Evolutionary conservation across 2,888 invertebrate genomes (phyloP).

Genomic region (Pyrrhia umbra): DNA sequence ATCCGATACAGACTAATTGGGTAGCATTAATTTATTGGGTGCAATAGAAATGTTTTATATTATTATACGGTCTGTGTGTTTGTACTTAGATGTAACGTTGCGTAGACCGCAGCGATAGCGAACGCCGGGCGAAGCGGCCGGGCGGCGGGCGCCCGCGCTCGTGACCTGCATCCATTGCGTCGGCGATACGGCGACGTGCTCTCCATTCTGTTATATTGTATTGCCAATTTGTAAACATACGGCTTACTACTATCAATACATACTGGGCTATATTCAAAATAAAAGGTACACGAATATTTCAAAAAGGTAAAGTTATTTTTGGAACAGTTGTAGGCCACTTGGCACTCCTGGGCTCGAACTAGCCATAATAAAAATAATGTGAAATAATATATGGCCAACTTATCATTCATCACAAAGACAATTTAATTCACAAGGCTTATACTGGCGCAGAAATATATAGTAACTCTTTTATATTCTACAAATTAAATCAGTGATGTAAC

Average conservation of each 20-base stretch:
- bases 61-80: slow-evolving; percentile 3
- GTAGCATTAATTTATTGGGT: slow-evolving; percentile 32
- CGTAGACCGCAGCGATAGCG: slow-evolving; percentile 31
- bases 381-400: not conserved
- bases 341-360: not conserved
- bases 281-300: slow-evolving; percentile 39
- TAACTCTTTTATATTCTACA: not conserved
- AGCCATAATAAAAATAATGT: not conserved
- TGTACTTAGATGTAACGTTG: slow-evolving; percentile 20
- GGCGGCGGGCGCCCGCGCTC: slow-evolving; percentile 55
- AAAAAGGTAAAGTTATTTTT: slow-evolving; percentile 17
- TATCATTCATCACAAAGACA: not conserved
- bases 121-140: slow-evolving; percentile 43
- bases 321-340: not conserved
- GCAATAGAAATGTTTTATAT: slow-evolving; percentile 36
- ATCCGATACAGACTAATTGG: slow-evolving; percentile 27
- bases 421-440: not conserved
- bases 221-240: slow-evolving; percentile 68
- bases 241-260: slow-evolving; percentile 51
- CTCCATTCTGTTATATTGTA: slow-evolving; percentile 62
- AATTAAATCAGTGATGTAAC: not conserved
- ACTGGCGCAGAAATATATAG: not conserved
- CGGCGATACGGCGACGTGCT: slow-evolving; percentile 63
- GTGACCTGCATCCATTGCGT: slow-evolving; percentile 71
- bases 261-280: slow-evolving; percentile 42